Base-by-base conservation (phyloP, 1,140 invertebrate species). In the Drosophila subpulchrella region DNA sequence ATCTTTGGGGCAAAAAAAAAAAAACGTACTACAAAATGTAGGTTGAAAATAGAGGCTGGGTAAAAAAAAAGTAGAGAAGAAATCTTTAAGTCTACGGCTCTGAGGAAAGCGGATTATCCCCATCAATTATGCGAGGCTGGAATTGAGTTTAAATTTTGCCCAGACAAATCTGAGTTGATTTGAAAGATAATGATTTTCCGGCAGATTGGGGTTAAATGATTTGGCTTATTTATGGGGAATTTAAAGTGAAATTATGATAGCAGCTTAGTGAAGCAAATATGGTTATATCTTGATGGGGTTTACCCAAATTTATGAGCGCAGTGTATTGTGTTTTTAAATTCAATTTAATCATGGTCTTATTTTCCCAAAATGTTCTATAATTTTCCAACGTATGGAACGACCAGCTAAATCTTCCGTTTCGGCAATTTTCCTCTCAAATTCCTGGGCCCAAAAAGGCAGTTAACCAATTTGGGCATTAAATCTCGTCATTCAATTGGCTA, bases 381-480 rank as follows among this genome's bases (percentile, higher is more conserved):
- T 63, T 63, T 63, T 15, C 10, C 36, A 11, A 4, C 27, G 6
- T 20, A 20, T 8, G 15, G 38, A 60, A 20, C 55, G 38, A 60
- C 30, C 55, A 60, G 38, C 56, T 42, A 59, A 15, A 62, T 24
- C 13, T 11, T 5, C n/a, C n/a, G n/a, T 17, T 36, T 12, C 27
- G 41, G 59, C 32, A 20, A 32, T 59, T 60, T 63, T 13, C n/a
- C 30, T 36, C 50, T 20, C 7, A 47, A 57, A 71, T 56, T 39
- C 17, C 41, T 12, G 42, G 42, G 11, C 65, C 44, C 27, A 68
- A 41, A 48, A 30, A 41, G 32, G 66, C 65, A 71, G 68, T 72
- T 72, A 72, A 72, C 68, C 68, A 72, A 72, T 72, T 66, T 72
- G 41, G 44, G 66, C 68, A 72, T 72, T 72, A 72, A 72, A 72